phyloP scores from a whole-genome alignment of 1,140 invertebrate species.

The Trachelipus rathkii region DNA sequence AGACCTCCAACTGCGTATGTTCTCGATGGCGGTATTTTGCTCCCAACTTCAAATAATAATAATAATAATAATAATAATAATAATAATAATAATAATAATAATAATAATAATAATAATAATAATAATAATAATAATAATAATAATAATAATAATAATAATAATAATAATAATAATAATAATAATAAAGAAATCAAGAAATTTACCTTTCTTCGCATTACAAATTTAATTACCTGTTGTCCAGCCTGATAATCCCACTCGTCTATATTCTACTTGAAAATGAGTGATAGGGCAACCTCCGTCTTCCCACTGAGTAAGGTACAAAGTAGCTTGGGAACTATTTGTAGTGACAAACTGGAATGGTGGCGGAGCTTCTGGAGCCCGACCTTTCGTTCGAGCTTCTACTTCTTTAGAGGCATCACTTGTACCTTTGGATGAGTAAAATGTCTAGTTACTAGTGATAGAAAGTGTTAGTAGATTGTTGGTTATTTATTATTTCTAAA shows the following conservation, averaged over 20 bases:
- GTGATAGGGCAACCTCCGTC: conserved; percentile 66
- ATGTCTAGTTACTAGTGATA: too few relatives aligned
- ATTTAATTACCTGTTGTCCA: conserved; percentile 27
- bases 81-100: too few relatives aligned
- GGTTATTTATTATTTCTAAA: too few relatives aligned
- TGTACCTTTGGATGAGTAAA: conserved; percentile 10
- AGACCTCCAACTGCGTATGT: conserved; percentile 49
- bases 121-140: too few relatives aligned
- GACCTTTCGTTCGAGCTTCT: conserved; percentile 70
- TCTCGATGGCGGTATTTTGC: conserved; percentile 33
- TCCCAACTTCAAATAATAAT: too few relatives aligned
- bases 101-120: too few relatives aligned
- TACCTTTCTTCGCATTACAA: too few relatives aligned
- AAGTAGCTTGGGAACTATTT: conserved; percentile 56
- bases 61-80: too few relatives aligned
- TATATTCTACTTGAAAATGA: conserved; percentile 62
- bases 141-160: too few relatives aligned
- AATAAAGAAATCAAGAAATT: too few relatives aligned
- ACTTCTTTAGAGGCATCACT: conserved; percentile 71
- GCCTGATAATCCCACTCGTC: neutral
- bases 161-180: too few relatives aligned
- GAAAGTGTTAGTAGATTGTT: too few relatives aligned
- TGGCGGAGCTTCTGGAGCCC: conserved; percentile 60
- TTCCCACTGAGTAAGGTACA: conserved; percentile 69
- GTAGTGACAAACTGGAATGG: conserved; percentile 60